Conservation (phyloP, 2,113 vertebrate species). For the Mungos mungo region DNA sequence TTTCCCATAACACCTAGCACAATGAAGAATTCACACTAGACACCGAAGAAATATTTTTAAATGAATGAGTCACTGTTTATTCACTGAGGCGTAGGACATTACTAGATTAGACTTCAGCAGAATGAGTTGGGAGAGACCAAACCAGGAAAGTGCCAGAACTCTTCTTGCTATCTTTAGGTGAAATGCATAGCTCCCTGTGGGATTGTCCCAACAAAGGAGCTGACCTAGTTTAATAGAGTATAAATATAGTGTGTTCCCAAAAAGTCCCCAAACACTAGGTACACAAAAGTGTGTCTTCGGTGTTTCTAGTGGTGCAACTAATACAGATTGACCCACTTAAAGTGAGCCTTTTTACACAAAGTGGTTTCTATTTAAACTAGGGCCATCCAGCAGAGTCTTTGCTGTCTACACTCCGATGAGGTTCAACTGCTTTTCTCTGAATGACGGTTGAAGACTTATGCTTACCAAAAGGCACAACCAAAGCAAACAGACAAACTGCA, state of each 20-base stretch:
- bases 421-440: background rate
- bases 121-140: slow-evolving; percentile 23
- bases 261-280: slow-evolving; percentile 72
- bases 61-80: slow-evolving; percentile 17
- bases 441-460: slow-evolving; percentile 15
- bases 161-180: slow-evolving; percentile 71
- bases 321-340: slow-evolving; percentile 74
- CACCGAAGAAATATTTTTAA: slow-evolving; percentile 11
- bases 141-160: background rate
- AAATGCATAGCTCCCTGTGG: slow-evolving; percentile 73
- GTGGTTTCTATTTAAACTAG: slow-evolving; percentile 37
- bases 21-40: background rate
- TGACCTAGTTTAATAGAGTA: slow-evolving; percentile 74
- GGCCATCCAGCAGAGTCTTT: background rate
- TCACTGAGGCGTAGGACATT: background rate
- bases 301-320: slow-evolving; percentile 56
- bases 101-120: background rate
- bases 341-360: slow-evolving; percentile 46
- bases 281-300: slow-evolving; percentile 68
- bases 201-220: slow-evolving; percentile 72
- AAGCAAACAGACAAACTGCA: background rate
- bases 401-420: background rate
- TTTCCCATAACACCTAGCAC: background rate
- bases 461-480: background rate
- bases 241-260: slow-evolving; percentile 76